Base-by-base conservation (phyloP, 2,113 vertebrate species). In the Procapra przewalskii region DNA sequence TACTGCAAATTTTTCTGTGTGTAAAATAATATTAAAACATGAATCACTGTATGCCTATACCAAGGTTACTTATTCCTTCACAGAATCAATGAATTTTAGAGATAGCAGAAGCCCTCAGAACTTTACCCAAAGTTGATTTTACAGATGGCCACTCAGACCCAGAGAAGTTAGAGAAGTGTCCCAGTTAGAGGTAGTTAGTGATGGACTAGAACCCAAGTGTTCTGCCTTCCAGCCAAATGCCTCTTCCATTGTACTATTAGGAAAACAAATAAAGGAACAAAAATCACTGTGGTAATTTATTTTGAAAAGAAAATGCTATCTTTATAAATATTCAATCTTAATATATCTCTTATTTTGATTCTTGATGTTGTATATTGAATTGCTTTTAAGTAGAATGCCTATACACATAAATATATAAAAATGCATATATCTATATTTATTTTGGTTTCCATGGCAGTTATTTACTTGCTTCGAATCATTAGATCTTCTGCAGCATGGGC, bases 381-480 rank as follows among this genome's bases (percentile, higher is more conserved):
- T 36, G 33, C 71, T 96, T 95, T 91, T 60, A 86, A 88, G 55
- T 64, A 31, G 86, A 79, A 79, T 91, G 15, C 10, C 67, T 81
- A 75, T 25, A 75, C 2, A 40, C 33, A 31, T 88, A 43, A 77
- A 43, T 77, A 27, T 43, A 86, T 33, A 95, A 36, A 95, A 59
- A 64, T 82, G 16, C 14, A 90, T n/a, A 16, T 16, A 43, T 50
- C 64, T 88, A 9, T 64, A 71, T 88, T 96, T 89, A 91, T 94
- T 93, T 97, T 86, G 15, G 45, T 94, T 98, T 97, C 67, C 15
- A 87, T 14, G 2, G 86, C 36, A 97, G 16, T 40, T 97, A 14
- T 87, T 92, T 97, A 29, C 54, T 97, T 92, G 82, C 71, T 79
- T 96, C 75, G 93, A 94, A 77, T 96, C 57, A 93, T 94, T 84